phyloP scores from a whole-genome alignment of 1,140 invertebrate species.

The Latrodectus geometricus region DNA sequence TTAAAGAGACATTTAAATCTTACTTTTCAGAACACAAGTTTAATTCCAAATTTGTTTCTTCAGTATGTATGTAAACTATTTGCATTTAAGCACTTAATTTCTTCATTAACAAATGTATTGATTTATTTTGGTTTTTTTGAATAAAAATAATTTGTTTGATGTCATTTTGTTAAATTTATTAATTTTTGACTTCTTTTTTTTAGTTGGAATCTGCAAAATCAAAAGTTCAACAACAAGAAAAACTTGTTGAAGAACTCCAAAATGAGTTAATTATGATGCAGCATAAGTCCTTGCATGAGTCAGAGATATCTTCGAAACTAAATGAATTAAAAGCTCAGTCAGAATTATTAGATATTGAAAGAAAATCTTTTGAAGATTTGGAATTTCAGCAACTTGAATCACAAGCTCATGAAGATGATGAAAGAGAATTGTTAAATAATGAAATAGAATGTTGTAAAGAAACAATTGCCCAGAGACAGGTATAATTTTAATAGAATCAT shows the following conservation, averaged over 20 bases:
- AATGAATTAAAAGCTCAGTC: conserved; percentile 74
- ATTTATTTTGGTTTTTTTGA: no score
- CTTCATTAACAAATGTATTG: no score
- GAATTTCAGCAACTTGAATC: conserved; percentile 95
- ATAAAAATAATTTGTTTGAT: no score
- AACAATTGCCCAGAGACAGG: conserved; percentile 66
- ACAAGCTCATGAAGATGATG: conserved; percentile 81
- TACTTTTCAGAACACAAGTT: no score
- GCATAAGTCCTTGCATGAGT: conserved; percentile 15
- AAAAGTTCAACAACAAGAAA: conserved; percentile 55
- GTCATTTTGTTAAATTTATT: not conserved
- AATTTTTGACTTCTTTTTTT: conserved; percentile 12
- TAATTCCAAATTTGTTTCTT: no score
- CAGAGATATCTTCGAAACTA: conserved; percentile 67
- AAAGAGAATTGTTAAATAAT: conserved; percentile 83
- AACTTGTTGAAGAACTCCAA: conserved; percentile 53
- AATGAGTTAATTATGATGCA: conserved; percentile 37
- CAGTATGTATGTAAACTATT: no score
- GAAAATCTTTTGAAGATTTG: conserved; percentile 85
- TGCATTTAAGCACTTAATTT: no score
- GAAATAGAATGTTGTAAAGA: conserved; percentile 78
- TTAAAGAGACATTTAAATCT: no score
- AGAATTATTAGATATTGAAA: conserved; percentile 73
- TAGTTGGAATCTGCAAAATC: conserved; percentile 52
- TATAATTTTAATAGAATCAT: not conserved